Evolutionary conservation across 2,113 vertebrate genomes (phyloP).

Genomic region (Piprites chloris): DNA sequence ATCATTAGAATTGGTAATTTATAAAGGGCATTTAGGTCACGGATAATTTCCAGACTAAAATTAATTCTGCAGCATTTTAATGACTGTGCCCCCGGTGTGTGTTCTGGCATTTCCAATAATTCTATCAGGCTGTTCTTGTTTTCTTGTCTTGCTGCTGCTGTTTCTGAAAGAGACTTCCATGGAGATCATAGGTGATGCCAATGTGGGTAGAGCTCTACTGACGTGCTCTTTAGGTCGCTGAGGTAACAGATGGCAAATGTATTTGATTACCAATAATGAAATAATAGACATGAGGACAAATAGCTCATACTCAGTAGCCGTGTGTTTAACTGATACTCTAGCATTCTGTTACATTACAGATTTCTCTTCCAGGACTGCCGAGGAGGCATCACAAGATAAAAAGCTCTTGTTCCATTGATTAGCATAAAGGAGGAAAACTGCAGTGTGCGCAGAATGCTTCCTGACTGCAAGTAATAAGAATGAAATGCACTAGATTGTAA

Average conservation of each 20-base stretch:
- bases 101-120: neutral
- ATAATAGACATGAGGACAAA: neutral
- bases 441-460: neutral
- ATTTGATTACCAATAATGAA: neutral
- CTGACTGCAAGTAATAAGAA: neutral
- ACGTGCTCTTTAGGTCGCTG: neutral
- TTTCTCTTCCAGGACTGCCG: accelerated
- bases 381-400: neutral
- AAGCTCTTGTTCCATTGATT: neutral
- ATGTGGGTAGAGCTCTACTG: neutral
- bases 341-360: neutral
- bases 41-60: conserved; percentile 30
- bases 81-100: neutral
- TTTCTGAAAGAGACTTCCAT: neutral
- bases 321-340: neutral
- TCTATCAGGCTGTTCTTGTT: neutral
- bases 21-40: neutral
- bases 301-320: neutral
- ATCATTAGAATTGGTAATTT: conserved; percentile 32
- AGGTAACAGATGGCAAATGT: neutral
- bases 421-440: neutral
- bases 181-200: neutral
- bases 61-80: conserved; percentile 22
- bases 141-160: neutral
- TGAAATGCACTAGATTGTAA: neutral